Conservation (phyloP, 1,140 invertebrate species). For the Sinella curviseta region DNA sequence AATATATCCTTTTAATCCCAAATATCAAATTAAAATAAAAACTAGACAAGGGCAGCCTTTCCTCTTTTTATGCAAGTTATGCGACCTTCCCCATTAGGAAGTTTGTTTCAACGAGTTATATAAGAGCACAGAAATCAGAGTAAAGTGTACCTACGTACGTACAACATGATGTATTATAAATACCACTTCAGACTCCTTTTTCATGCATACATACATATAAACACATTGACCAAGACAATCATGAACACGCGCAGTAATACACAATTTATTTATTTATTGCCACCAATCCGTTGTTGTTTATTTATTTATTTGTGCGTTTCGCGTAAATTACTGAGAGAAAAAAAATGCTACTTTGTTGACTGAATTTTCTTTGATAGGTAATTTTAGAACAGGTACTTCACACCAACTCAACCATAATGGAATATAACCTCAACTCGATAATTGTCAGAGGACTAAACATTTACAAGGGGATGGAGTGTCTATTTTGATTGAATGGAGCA, state of each 20-base stretch:
- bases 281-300: not conserved
- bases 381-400: constrained; percentile 11
- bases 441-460: not conserved
- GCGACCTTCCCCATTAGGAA: constrained; percentile 27
- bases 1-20: constrained; percentile 9
- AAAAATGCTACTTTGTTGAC: no score
- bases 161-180: no score
- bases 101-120: not conserved
- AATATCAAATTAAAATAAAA: constrained; percentile 26
- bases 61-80: not conserved
- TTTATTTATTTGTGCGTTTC: no score
- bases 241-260: no score
- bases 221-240: not conserved
- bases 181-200: no score
- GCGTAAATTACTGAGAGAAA: not conserved
- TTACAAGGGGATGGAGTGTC: not conserved
- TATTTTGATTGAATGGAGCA: not conserved
- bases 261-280: constrained; percentile 2
- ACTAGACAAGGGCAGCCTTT: constrained; percentile 21
- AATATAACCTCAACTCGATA: not conserved
- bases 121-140: no score
- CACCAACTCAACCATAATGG: not conserved
- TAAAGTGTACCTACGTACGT: no score
- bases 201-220: not conserved
- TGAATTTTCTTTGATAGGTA: not conserved